Percentiles rank a stretch among this genome's conserved stretches.
These are phyloP conservation scores for Nomada goodeniana DNA, from an alignment of 2,888 invertebrate species.

Conservation along the genomic window DNA sequence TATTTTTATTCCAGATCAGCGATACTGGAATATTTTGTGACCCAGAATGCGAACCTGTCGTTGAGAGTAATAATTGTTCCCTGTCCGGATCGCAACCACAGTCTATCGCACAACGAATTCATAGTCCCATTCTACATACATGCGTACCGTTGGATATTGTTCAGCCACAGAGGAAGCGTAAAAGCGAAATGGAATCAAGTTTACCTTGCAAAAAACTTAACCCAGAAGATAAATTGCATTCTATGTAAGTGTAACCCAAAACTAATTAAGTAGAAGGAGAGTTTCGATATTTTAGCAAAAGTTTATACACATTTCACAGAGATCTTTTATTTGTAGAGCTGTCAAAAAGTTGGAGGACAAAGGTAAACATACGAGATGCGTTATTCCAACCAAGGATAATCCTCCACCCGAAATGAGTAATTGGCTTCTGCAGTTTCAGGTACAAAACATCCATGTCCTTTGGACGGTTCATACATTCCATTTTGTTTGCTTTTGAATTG, in stretches of 20 bases:
- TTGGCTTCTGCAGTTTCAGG: conserved; percentile 91
- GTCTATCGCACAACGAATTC: conserved; percentile 72
- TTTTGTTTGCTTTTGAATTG: not conserved
- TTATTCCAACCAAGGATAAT: conserved; percentile 91
- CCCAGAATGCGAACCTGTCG: conserved; percentile 76
- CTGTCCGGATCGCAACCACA: conserved; percentile 70
- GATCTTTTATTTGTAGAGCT: conserved; percentile 64
- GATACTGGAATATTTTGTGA: conserved; percentile 80
- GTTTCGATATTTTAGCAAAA: not conserved
- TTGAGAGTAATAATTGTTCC: conserved; percentile 72
- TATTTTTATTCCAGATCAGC: conserved; percentile 73
- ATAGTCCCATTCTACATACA: conserved; percentile 79
- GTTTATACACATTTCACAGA: not conserved
- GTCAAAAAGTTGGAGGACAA: conserved; percentile 81
- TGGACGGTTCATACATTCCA: not conserved
- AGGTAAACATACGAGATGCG: conserved; percentile 84
- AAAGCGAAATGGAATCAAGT: conserved; percentile 80
- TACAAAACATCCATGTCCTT: conserved; percentile 72
- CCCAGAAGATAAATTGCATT: conserved; percentile 84
- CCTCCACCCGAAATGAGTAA: conserved; percentile 91
- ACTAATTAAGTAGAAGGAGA: not conserved
- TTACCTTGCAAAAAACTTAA: conserved; percentile 86
- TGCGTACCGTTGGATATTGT: conserved; percentile 79
- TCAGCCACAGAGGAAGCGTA: conserved; percentile 81
- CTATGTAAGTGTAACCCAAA: conserved; percentile 66